Evolutionary conservation across 2,113 vertebrate species (phyloP).

Genomic region (Pampusana beccarii): DNA sequence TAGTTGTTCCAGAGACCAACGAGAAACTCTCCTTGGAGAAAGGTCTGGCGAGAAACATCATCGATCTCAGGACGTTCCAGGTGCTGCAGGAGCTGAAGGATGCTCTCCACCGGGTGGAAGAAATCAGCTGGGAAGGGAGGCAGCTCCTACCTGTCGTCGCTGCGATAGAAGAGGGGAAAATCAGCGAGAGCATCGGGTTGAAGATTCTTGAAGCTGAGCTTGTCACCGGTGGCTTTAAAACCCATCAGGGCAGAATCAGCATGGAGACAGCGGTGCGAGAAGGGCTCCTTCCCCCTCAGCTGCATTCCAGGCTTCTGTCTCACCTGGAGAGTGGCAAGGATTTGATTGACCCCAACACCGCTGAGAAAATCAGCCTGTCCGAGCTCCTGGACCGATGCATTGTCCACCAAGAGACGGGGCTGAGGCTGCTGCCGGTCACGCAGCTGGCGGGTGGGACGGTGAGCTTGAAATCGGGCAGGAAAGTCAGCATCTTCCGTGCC

Average conservation of each 20-base stretch:
- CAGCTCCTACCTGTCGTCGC: constrained; percentile 71
- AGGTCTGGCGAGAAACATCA: constrained; percentile 78
- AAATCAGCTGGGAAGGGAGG: constrained; percentile 27
- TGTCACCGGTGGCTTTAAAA: constrained; percentile 77
- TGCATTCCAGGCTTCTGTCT: constrained; percentile 75
- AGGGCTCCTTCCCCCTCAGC: constrained; percentile 70
- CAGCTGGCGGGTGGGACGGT: constrained; percentile 87
- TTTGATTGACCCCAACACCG: constrained; percentile 92
- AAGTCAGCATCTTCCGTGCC: constrained; percentile 87
- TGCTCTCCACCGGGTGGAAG: constrained; percentile 71
- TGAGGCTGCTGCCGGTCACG: constrained; percentile 86
- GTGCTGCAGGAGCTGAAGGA: constrained; percentile 79
- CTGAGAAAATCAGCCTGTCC: constrained; percentile 80
- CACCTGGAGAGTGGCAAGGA: constrained; percentile 71
- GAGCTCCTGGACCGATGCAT: constrained; percentile 84
- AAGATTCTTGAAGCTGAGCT: constrained; percentile 87
- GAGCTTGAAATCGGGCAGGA: constrained; percentile 83
- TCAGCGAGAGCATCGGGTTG: constrained; percentile 81
- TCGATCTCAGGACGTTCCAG: constrained; percentile 75
- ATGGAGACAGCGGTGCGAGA: constrained; percentile 78
- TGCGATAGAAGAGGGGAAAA: constrained; percentile 81
- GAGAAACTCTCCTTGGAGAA: constrained; percentile 82
- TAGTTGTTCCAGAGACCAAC: constrained; percentile 81
- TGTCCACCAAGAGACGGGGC: constrained; percentile 78
- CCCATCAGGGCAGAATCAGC: constrained; percentile 65